Evolutionary conservation across 2,113 vertebrate species (phyloP).

Genomic region (Rynchops niger): DNA sequence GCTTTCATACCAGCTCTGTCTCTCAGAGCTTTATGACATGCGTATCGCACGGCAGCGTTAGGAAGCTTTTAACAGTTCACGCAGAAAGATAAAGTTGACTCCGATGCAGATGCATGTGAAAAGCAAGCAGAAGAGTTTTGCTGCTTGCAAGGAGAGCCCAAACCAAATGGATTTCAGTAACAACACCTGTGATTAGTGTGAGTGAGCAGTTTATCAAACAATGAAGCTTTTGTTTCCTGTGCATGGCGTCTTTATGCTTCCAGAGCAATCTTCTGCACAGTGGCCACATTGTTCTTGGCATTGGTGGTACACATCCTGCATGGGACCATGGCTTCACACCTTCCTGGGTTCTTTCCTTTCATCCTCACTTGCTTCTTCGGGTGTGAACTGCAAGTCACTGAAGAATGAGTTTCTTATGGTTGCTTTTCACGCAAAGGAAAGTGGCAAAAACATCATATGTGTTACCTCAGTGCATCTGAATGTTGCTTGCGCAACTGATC

Average conservation of each 20-base stretch:
- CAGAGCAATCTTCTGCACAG: background rate
- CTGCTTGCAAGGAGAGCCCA: background rate
- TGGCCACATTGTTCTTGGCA: background rate
- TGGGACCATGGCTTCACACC: background rate
- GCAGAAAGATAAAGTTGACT: background rate
- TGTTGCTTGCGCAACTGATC: background rate
- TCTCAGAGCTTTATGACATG: background rate
- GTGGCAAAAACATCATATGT: background rate
- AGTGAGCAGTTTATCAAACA: background rate
- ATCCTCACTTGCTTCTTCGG: background rate
- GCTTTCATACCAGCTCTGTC: accelerated
- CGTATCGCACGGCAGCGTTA: accelerated
- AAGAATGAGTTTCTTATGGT: background rate
- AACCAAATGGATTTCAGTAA: background rate
- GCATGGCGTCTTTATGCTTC: background rate
- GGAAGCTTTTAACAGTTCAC: background rate
- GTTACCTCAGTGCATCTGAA: background rate
- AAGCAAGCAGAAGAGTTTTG: background rate
- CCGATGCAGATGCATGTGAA: background rate
- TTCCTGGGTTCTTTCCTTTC: background rate
- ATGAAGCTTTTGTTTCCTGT: background rate
- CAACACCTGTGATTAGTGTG: background rate
- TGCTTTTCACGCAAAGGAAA: background rate
- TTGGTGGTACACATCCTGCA: background rate
- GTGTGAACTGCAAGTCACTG: background rate